A percentile compares a stretch with the other conserved stretches of the same genome.
phyloP scores from a whole-genome alignment of 2,113 vertebrate species.

The Hydrochoerus hydrochaeris region DNA sequence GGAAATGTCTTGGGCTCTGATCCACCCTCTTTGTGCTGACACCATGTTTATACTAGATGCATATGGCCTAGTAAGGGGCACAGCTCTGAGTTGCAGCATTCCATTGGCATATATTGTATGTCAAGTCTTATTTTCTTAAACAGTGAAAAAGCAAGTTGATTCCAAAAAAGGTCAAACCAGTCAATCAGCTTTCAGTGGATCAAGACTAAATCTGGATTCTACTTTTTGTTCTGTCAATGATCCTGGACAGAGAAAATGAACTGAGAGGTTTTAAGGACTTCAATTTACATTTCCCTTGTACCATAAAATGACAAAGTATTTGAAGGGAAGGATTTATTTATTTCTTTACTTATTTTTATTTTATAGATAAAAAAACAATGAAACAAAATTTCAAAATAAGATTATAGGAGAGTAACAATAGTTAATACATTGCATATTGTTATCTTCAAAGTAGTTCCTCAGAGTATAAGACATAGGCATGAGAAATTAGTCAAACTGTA shows the following conservation, averaged over 20 bases:
- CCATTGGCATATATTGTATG: not conserved
- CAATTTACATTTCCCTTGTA: not conserved
- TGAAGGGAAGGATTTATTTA: not conserved
- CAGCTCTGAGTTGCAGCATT: not conserved
- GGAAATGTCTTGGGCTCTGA: not conserved
- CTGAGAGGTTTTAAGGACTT: not conserved
- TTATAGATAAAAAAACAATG: no score
- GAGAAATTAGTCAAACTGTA: not conserved
- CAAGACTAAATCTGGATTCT: not conserved
- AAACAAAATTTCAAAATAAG: not conserved
- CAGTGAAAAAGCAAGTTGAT: not conserved
- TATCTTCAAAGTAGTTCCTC: not conserved
- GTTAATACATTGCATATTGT: not conserved
- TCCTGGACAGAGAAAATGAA: not conserved
- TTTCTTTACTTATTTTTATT: not conserved
- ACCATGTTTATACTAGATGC: not conserved
- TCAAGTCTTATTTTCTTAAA: slow-evolving; percentile 53
- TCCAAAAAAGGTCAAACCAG: slow-evolving; percentile 16
- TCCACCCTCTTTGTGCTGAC: not conserved
- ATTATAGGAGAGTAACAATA: not conserved
- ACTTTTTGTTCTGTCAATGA: not conserved
- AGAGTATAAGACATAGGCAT: not conserved
- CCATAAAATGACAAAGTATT: no score
- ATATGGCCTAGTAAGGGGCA: accelerated
- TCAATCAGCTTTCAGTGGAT: not conserved